Evolutionary conservation across 2,888 invertebrate species (phyloP).

Genomic region (Empis stercorea): DNA sequence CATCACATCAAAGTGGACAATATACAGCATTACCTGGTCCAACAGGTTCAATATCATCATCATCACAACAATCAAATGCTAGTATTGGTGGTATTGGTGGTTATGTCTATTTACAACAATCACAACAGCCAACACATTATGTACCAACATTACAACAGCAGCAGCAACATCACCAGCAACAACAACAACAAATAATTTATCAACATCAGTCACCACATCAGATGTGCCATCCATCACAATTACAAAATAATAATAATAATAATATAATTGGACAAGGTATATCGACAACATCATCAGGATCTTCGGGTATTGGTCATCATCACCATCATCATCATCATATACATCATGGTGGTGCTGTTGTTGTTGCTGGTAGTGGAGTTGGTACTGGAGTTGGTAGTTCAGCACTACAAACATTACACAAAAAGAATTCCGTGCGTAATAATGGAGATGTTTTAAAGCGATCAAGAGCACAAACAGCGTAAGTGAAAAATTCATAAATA

Average conservation of each 20-base stretch:
- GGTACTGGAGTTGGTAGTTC: conserved; percentile 25
- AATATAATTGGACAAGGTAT: not conserved
- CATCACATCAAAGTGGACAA: conserved; percentile 18
- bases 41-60: conserved; percentile 21
- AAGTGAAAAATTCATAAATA: conserved; percentile 36
- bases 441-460: conserved; percentile 51
- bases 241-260: conserved; percentile 7
- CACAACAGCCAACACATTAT: conserved; percentile 28
- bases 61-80: conserved; percentile 17
- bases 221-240: conserved; percentile 30
- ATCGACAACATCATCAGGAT: not conserved
- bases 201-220: conserved; percentile 26
- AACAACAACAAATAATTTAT: conserved; percentile 29
- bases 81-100: conserved; percentile 22
- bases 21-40: conserved; percentile 24
- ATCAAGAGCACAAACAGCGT: conserved; percentile 53
- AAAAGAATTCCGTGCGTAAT: conserved; percentile 50
- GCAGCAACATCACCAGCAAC: conserved; percentile 9
- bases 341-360: conserved; percentile 33
- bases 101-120: conserved; percentile 33
- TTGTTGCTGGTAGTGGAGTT: conserved; percentile 32
- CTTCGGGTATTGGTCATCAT: conserved; percentile 15
- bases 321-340: conserved; percentile 27
- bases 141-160: conserved; percentile 17
- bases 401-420: conserved; percentile 41